Evolutionary conservation across 1,140 invertebrate species (phyloP), one percentile per base, ranked within the genome.

Genomic region (Sarcophaga peregrina): DNA sequence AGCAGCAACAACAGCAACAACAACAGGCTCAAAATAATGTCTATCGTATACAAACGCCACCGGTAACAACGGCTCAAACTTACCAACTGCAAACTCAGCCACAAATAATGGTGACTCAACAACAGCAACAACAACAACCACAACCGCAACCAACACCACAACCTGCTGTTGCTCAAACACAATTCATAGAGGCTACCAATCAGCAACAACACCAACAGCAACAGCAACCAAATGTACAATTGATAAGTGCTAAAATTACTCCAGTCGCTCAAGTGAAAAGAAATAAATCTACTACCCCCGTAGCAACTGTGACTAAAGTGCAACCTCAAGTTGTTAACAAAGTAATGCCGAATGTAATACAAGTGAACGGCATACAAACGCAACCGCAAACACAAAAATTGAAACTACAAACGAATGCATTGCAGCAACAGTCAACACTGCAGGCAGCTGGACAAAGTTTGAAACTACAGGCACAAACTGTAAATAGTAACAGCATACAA

Each of bases 281-380:
- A 4, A 83, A 80, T 58, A 84, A 83, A 52, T 5, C 75, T 20
- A 68, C 84, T 20, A 37, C 46, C 10, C 82, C 80, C 0, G 83
- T 85, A 6, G 83, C 87, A 20, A 84, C 86, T n/a, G 52, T 87
- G 2, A 85, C 83, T 11, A 88, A 88, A 80, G 85, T 87, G 52
- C 85, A 86, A 68, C 88, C 87, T 0, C 87, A 87, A 15, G 86
- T 89, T 50, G 82, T 89, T 8, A 90, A 90, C 84, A 88, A 90
- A 76, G 88, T 89, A 78, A 73, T 87, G 78, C 87, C 89, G 20
- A 89, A 85, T 80, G 82, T 82, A 6, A 46, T 52, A 8, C 80
- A 62, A 20, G 45, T 15, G 8, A 76, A 47, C 74, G n/a, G 15
- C 47, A 45, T 72, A 13, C 75, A 78, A 37, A 25, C 62, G 8